Percentiles rank a stretch among this genome's conserved stretches.
These are phyloP conservation scores for Lasioglossum albipes DNA, from an alignment of 1,140 invertebrate species.

Conservation along the genomic window DNA sequence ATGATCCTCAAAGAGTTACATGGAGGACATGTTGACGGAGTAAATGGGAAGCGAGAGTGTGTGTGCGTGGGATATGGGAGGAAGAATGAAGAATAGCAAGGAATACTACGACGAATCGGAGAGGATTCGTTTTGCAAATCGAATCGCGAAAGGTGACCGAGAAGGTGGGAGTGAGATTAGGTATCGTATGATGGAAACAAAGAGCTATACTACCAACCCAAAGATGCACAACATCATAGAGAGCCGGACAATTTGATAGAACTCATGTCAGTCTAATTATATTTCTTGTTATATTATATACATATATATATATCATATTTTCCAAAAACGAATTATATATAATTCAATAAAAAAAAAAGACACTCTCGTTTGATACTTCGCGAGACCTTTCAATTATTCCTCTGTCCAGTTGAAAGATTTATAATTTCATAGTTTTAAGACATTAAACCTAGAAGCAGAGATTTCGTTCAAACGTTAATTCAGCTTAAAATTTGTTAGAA, in stretches of 20 bases:
- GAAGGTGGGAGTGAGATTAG: slow-evolving; percentile 40
- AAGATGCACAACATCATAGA: slow-evolving; percentile 74
- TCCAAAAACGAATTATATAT: slow-evolving; percentile 79
- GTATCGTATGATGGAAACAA: slow-evolving; percentile 53
- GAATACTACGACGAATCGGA: not conserved
- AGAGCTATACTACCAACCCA: slow-evolving; percentile 62
- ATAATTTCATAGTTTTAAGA: too few species aligned
- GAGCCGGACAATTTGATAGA: slow-evolving; percentile 75
- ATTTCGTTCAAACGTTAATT: too few species aligned
- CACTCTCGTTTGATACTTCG: slow-evolving; percentile 73
- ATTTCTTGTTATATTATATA: slow-evolving; percentile 79
- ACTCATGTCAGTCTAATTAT: slow-evolving; percentile 79
- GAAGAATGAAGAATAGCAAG: not conserved
- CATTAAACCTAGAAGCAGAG: not conserved
- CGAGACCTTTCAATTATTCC: slow-evolving; percentile 43
- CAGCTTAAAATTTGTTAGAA: too few species aligned
- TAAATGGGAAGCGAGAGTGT: not conserved
- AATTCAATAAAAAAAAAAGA: slow-evolving; percentile 76
- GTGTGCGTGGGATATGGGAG: slow-evolving; percentile 16
- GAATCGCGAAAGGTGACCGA: slow-evolving; percentile 39
- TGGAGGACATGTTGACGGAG: not conserved
- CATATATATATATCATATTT: slow-evolving; percentile 77
- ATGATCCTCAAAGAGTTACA: slow-evolving; percentile 27
- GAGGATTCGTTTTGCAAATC: slow-evolving; percentile 43
- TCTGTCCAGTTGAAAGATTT: not conserved